phyloP scores from a whole-genome alignment of 2,888 invertebrate genomes.

The Stomorhina lunata region DNA sequence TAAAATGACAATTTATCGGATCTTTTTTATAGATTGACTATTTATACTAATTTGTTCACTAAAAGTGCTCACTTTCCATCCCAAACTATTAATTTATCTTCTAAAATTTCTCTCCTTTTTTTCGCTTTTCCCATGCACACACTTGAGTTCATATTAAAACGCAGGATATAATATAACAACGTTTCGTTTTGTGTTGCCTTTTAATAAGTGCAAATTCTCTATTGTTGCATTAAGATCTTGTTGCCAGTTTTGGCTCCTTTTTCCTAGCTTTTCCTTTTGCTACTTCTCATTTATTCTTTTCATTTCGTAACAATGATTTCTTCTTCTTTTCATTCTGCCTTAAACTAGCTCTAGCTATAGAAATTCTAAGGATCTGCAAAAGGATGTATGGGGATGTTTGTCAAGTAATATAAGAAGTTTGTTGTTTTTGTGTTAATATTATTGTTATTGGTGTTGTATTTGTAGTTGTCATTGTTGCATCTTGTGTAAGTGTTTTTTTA shows the following conservation, averaged over 20 bases:
- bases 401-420: slow-evolving; percentile 54
- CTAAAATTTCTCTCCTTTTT: neutral
- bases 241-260: slow-evolving; percentile 51
- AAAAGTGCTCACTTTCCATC: neutral
- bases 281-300: slow-evolving; percentile 19
- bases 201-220: slow-evolving; percentile 66
- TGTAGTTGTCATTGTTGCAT: slow-evolving; percentile 38
- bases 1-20: too few species aligned
- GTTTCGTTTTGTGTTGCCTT: slow-evolving; percentile 63
- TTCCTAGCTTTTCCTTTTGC: neutral
- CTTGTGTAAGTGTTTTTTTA: slow-evolving; percentile 2
- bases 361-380: neutral
- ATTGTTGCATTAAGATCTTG: slow-evolving; percentile 66
- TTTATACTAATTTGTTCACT: too few species aligned
- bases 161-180: slow-evolving; percentile 48
- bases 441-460: slow-evolving; percentile 26
- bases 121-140: neutral
- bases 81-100: neutral
- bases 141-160: slow-evolving; percentile 13
- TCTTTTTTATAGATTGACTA: too few species aligned
- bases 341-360: neutral
- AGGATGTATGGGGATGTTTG: slow-evolving; percentile 20
- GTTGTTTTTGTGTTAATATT: slow-evolving; percentile 18
- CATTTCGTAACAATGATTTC: neutral
- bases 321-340: neutral